Base-by-base conservation (phyloP, 2,113 vertebrate species). In the Ctenomys sociabilis region DNA sequence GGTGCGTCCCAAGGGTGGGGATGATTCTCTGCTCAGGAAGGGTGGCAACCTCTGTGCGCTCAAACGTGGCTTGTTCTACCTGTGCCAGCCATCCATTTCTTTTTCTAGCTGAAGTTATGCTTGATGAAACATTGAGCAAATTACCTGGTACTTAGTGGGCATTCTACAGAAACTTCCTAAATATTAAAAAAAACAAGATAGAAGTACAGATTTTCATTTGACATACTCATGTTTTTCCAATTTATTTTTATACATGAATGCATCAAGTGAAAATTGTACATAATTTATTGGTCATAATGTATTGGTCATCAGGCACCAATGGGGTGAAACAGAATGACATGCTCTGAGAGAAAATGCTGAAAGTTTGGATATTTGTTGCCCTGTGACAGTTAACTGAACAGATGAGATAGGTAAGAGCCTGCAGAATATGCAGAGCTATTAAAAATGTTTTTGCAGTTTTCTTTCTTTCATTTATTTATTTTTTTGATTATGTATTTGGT, bases 371-470 rank as follows among this genome's bases (percentile, higher is more conserved):
- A 57, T 73, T 87, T 21, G 28, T 11, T 96, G 52, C 26, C 13
- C 14, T 77, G 7, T 52, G 89, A 6, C 22, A 54, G 30, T 87
- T 90, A 64, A 72, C 49, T 89, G 43, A 84, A 21, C 40, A n/a
- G 37, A 9, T 93, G 75, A 90, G 40, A 77, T 66, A 49, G n/a
- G 3, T 73, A 63, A 93, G 93, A 82, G 11, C 82, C 81, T 68
- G n/a, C 30, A 59, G 57, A 91, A 90, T 28, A 83, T 61, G 54
- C 61, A n/a, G 0, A 7, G 35, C 70, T 37, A 68, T 82, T 94
- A 91, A 72, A 93, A 96, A 91, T 81, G 75, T 26, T 28, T 91
- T 86, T 91, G 68, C 1, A 75, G 37, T 91, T 94, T 88, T 77
- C 57, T 57, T 57, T 19, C 54, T 57, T 57, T 57, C 19, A 14